phyloP scores from a whole-genome alignment of 2,888 invertebrate species.

The Acronicta psi region DNA sequence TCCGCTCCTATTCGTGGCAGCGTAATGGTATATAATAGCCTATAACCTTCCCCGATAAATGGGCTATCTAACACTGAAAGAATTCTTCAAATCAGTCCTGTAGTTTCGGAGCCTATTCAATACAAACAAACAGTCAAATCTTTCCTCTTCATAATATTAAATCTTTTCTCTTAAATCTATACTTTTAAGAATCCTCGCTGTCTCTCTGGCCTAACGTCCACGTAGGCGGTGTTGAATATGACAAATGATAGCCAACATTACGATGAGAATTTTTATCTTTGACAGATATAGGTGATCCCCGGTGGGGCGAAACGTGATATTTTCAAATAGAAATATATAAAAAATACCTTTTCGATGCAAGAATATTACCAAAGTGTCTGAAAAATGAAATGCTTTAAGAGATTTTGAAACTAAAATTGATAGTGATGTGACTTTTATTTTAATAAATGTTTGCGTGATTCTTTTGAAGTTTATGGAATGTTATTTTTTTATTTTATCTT shows the following conservation, averaged over 20 bases:
- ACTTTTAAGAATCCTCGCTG: not conserved
- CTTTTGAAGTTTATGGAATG: constrained; percentile 2
- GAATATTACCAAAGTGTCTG: constrained; percentile 2
- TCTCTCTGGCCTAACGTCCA: constrained; percentile 18
- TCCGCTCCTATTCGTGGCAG: too few relatives aligned
- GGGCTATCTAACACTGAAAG: too few relatives aligned
- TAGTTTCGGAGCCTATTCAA: too few relatives aligned
- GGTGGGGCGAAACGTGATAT: constrained; percentile 46
- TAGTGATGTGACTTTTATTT: constrained; percentile 8
- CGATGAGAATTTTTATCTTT: constrained; percentile 56
- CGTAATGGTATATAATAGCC: too few relatives aligned
- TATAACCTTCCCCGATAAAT: too few relatives aligned
- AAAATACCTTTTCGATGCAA: constrained; percentile 15
- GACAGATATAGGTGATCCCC: constrained; percentile 58
- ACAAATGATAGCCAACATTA: constrained; percentile 58
- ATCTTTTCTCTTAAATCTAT: too few relatives aligned
- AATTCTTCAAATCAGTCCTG: too few relatives aligned
- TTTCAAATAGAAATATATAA: constrained; percentile 42
- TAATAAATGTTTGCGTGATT: constrained; percentile 13
- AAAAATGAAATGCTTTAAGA: constrained; percentile 7
- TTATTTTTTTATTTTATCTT: constrained; percentile 15
- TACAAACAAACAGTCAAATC: too few relatives aligned
- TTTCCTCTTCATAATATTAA: too few relatives aligned
- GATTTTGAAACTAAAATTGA: constrained; percentile 9
- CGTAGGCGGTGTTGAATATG: constrained; percentile 46